Base-by-base conservation (phyloP, 1,140 invertebrate genomes). In the Rhopalosiphum maidis region DNA sequence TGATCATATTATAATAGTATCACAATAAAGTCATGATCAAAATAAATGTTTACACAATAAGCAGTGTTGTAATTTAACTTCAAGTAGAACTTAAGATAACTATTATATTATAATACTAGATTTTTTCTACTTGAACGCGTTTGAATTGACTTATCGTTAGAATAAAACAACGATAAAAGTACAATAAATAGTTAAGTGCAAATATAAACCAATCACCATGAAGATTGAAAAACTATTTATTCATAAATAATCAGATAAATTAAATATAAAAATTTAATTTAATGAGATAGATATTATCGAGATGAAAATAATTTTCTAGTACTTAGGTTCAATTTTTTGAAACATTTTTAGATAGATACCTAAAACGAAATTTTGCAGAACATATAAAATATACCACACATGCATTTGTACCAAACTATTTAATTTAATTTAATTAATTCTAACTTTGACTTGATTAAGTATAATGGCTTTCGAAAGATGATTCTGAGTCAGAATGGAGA, bases 71-170 rank as follows among this genome's bases (percentile, higher is more conserved):
- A n/a, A 87, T 87, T 54, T 54, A 54, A 54, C 8, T 89, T 37
- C 9, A 30, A 37, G 87, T 89, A 54, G 48, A 54, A 54, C 87
- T 89, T 89, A 9, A 89, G 87, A 89, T 89, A 89, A 89, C 21
- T n/a, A 25, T 25, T n/a, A 25, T 25, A 11, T 18, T 51, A 51
- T 51, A 51, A 51, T 54, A 51, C 35, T 89, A 22, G n/a, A 3
- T 54, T 54, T 23, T 30, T 37, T 37, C 8, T 89, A 54, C 43
- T 87, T 48, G 1, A 85, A 23, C 9, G 35, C 21, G 9, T 23
- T 35, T 41, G 82, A 43, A 85, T 23, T 8, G n/a, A 41, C 43
- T 88, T 35, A 51, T 51, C 46, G 2, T 88, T 54, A 35, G 87
- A 21, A 51, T 88, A 88, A 88, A 22, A 54, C 3, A 21, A 35